A percentile compares a stretch with the other conserved stretches of the same genome.
Evolutionary conservation across 2,888 invertebrate species (phyloP).

Genomic region (Leptopilina myrica): DNA sequence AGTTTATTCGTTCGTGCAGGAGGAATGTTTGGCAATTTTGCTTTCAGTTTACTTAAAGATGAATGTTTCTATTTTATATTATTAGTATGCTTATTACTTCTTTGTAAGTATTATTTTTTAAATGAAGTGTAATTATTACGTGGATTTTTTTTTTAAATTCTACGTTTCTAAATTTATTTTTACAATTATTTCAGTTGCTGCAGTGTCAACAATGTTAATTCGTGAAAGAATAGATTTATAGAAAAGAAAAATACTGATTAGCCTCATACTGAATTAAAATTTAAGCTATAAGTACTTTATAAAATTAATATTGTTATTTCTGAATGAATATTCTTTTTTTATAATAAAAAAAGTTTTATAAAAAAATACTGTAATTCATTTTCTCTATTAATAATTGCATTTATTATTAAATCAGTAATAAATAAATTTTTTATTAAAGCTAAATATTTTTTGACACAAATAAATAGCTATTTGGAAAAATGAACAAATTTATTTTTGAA

Average conservation of each 20-base stretch:
- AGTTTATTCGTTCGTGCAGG: constrained; percentile 87
- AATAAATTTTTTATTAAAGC: too few relatives aligned
- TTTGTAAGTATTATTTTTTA: constrained; percentile 79
- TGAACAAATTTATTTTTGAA: too few relatives aligned
- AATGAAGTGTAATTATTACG: not conserved
- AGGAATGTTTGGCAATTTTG: constrained; percentile 84
- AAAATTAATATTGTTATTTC: too few relatives aligned
- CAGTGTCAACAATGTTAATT: not conserved
- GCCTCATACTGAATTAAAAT: too few relatives aligned
- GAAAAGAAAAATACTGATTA: not conserved
- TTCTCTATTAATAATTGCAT: too few relatives aligned
- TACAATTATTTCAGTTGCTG: not conserved
- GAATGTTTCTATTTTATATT: constrained; percentile 83
- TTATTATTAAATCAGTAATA: too few relatives aligned
- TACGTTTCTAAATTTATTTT: not conserved
- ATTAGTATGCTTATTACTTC: constrained; percentile 84
- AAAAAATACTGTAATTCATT: too few relatives aligned
- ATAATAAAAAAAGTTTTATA: too few relatives aligned
- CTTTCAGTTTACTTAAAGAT: constrained; percentile 88
- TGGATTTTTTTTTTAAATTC: not conserved
- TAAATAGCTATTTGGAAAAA: too few relatives aligned
- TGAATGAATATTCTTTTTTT: too few relatives aligned
- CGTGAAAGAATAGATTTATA: not conserved
- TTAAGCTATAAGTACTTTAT: too few relatives aligned
- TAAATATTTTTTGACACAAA: too few relatives aligned